These are phyloP conservation scores for Octomys mimax DNA, from an alignment of 2,797 vertebrate genomes.

Conservation along the genomic window DNA sequence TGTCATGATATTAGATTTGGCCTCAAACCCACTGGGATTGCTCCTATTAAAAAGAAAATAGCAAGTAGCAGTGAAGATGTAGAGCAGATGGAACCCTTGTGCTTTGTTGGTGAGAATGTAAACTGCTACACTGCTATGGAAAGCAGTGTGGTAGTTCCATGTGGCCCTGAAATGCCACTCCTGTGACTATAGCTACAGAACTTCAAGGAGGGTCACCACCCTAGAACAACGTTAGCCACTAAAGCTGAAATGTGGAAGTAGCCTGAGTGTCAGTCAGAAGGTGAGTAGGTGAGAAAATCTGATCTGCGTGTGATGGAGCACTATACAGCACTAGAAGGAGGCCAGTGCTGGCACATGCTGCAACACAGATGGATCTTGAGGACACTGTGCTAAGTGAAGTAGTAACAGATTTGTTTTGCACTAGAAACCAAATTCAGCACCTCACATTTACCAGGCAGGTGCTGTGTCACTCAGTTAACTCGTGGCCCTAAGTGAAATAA, in stretches of 20 bases:
- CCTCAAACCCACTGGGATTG: neutral
- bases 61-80: neutral
- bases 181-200: neutral
- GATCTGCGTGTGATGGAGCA: fast-evolving
- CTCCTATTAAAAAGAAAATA: neutral
- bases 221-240: neutral
- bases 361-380: neutral
- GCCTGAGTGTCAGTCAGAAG: too few species aligned
- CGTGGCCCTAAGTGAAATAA: neutral
- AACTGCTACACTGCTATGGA: neutral
- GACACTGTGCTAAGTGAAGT: neutral
- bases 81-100: neutral
- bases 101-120: neutral
- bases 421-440: neutral
- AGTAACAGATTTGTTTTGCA: neutral
- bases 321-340: neutral
- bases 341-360: too few species aligned
- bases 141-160: neutral
- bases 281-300: neutral
- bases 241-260: neutral
- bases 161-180: neutral
- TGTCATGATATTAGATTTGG: neutral
- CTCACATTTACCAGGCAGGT: neutral
- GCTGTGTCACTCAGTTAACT: neutral
- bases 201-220: neutral